These are phyloP conservation scores for Temnothorax ravouxi DNA, from an alignment of 2,888 invertebrate genomes.

Conservation along the genomic window DNA sequence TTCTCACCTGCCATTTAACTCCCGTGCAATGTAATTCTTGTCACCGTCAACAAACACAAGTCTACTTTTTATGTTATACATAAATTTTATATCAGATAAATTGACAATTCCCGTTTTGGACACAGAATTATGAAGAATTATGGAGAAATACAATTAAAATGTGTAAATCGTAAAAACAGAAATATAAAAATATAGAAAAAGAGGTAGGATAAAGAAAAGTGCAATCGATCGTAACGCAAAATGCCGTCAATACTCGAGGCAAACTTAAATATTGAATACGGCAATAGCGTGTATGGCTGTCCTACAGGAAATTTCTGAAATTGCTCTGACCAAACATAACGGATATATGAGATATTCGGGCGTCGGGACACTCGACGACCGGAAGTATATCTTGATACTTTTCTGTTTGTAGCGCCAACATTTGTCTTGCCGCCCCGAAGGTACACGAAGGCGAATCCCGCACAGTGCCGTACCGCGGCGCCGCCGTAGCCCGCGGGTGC, in stretches of 20 bases:
- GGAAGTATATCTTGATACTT: conserved; percentile 69
- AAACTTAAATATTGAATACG: not conserved
- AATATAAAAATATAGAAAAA: not conserved
- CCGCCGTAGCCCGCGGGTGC: conserved; percentile 58
- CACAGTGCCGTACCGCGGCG: conserved; percentile 57
- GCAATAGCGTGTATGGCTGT: not conserved
- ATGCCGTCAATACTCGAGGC: not conserved
- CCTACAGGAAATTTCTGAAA: conserved; percentile 22
- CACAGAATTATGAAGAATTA: not conserved
- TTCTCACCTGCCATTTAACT: conserved; percentile 23
- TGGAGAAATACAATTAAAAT: not conserved
- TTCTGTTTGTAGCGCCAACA: conserved; percentile 69
- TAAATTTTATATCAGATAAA: not conserved
- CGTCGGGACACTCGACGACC: conserved; percentile 56
- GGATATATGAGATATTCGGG: conserved; percentile 52
- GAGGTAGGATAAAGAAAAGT: not conserved
- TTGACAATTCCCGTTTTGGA: no score
- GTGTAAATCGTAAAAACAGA: not conserved
- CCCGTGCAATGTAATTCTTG: conserved; percentile 12
- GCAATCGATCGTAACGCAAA: not conserved
- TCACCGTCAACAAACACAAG: not conserved
- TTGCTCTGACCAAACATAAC: conserved; percentile 5
- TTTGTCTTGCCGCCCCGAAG: conserved; percentile 77
- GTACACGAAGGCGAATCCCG: conserved; percentile 66
- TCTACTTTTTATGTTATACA: not conserved